These are phyloP conservation scores for Trichoplusia ni DNA, from an alignment of 1,140 invertebrate genomes.

Conservation along the genomic window DNA sequence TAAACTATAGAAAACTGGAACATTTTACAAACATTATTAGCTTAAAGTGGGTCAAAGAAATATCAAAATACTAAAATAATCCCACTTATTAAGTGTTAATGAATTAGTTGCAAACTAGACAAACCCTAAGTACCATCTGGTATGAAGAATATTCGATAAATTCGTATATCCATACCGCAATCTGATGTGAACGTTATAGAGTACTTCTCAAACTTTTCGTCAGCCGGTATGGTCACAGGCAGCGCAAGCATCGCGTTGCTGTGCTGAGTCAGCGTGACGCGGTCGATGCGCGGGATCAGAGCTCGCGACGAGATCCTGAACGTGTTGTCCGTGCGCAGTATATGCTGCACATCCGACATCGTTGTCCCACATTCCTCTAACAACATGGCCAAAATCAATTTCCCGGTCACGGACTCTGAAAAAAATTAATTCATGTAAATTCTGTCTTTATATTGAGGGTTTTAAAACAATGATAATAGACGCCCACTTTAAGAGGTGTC, in stretches of 20 bases:
- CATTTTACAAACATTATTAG: too few species aligned
- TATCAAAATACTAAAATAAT: too few species aligned
- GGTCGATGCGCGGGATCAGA: conserved; percentile 52
- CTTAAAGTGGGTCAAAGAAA: too few species aligned
- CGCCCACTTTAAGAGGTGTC: too few species aligned
- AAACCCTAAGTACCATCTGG: too few species aligned
- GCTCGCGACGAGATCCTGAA: conserved; percentile 59
- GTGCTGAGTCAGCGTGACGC: conserved; percentile 56
- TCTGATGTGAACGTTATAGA: conserved; percentile 68
- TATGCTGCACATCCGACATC: conserved; percentile 63
- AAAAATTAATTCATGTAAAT: too few species aligned
- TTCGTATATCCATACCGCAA: conserved; percentile 71
- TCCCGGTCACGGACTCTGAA: conserved; percentile 64
- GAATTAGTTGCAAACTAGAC: not conserved
- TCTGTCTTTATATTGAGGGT: too few species aligned
- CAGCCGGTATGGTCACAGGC: conserved; percentile 58
- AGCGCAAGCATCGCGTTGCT: conserved; percentile 50
- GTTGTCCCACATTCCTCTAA: conserved; percentile 66
- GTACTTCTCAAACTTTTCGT: conserved; percentile 65
- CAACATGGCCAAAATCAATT: conserved; percentile 62
- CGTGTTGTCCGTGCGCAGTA: conserved; percentile 54
- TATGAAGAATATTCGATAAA: conserved; percentile 67
- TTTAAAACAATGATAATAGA: too few species aligned
- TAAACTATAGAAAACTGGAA: too few species aligned
- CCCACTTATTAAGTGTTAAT: not conserved